Evolutionary conservation across 1,140 invertebrate species (phyloP).

Genomic region (Steinernema feltiae): DNA sequence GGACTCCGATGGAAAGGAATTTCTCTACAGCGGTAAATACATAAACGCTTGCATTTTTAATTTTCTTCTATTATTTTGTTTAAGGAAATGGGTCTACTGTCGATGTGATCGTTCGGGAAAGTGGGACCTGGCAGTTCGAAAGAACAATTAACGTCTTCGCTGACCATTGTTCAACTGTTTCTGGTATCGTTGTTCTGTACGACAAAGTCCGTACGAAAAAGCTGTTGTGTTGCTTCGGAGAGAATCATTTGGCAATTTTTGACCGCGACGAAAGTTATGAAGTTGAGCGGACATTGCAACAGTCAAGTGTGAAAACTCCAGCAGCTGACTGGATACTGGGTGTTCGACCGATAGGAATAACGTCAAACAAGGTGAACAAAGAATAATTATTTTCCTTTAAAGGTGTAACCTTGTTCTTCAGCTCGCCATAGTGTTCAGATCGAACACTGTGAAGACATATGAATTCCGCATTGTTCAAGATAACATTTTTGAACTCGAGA

Average conservation of each 20-base stretch:
- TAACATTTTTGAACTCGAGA: neutral
- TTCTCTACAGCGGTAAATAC: neutral
- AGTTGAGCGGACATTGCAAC: no score
- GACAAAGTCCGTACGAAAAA: neutral
- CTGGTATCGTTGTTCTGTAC: neutral
- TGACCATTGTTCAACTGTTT: neutral
- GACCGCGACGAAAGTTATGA: neutral
- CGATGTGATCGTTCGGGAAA: neutral
- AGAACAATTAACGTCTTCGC: neutral
- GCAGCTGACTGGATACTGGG: neutral
- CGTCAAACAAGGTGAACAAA: neutral
- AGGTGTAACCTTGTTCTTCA: neutral
- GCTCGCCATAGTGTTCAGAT: neutral
- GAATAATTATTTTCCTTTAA: neutral
- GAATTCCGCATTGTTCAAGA: neutral
- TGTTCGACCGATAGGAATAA: neutral
- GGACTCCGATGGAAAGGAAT: neutral
- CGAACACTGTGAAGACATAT: neutral
- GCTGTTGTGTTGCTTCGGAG: conserved; percentile 1
- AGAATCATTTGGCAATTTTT: neutral
- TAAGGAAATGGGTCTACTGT: neutral
- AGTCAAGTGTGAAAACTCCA: neutral
- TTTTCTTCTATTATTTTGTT: neutral
- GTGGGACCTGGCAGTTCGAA: neutral
- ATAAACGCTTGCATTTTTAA: neutral